These are phyloP conservation scores for Drosophila kanekoi DNA, from an alignment of 2,888 invertebrate species.

Conservation along the genomic window DNA sequence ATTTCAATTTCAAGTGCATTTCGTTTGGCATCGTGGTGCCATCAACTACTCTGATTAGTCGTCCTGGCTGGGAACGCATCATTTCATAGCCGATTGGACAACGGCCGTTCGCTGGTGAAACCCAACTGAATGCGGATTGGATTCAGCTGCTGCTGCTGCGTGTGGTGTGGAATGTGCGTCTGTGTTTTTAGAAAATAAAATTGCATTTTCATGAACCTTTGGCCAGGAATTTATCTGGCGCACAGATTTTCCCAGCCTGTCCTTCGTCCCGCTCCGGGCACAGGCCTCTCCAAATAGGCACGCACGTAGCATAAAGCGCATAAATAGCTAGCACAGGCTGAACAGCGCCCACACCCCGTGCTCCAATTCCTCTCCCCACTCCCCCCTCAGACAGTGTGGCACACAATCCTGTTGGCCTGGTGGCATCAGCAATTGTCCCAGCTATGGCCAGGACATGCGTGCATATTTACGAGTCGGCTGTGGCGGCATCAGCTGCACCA, in stretches of 20 bases:
- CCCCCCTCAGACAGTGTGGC: too few species aligned
- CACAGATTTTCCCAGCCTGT: conserved; percentile 71
- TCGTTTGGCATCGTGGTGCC: conserved; percentile 22
- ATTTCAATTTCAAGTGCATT: conserved; percentile 16
- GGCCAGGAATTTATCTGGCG: conserved; percentile 75
- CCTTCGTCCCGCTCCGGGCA: not conserved
- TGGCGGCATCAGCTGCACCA: conserved; percentile 80
- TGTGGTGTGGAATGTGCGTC: conserved; percentile 54
- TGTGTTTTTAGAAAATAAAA: conserved; percentile 82
- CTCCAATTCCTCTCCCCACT: not conserved
- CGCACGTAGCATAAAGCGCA: conserved; percentile 79
- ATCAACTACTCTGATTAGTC: conserved; percentile 71
- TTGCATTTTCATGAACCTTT: conserved; percentile 84
- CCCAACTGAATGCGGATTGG: conserved; percentile 51
- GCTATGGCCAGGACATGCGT: conserved; percentile 75
- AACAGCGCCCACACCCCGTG: conserved; percentile 16
- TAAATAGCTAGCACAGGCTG: conserved; percentile 73
- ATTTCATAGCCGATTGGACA: conserved; percentile 79
- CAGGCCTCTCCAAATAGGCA: conserved; percentile 54
- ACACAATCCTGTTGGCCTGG: not conserved
- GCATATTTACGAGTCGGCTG: conserved; percentile 80
- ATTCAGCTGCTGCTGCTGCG: conserved; percentile 31
- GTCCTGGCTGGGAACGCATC: conserved; percentile 69
- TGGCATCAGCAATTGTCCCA: conserved; percentile 56
- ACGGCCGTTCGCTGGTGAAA: conserved; percentile 54